Base-by-base conservation (phyloP, 1,140 invertebrate genomes). In the Phortica variegata region DNA sequence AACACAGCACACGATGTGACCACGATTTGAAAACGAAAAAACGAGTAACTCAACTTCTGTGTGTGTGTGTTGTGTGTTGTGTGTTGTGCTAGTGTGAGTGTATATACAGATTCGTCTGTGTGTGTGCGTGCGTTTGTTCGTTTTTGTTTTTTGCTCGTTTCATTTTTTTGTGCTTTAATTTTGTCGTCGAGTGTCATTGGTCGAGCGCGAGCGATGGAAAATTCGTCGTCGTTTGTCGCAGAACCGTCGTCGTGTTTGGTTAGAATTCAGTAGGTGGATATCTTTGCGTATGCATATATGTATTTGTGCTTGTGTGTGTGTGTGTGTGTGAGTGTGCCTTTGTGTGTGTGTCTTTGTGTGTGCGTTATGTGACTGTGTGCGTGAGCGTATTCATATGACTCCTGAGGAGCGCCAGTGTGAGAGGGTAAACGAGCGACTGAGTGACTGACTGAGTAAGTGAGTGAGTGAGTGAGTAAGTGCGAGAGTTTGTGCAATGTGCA, bases 141-240 rank as follows among this genome's bases (percentile, higher is more conserved):
- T 42, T 29, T 45, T 26, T 47, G 39, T 47, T 34, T 47, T 34
- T 54, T n/a, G n/a, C n/a, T n/a, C n/a, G n/a, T n/a, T n/a, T n/a
- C 36, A 42, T 54, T 43, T 54, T 56, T 44, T 51, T 49, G 54
- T 58, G 52, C 60, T 60, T 65, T 52, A 65, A 74, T 74, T 69
- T 69, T 74, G 71, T 74, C 71, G 71, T 73, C 56, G 66, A 69
- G 71, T 74, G 71, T 74, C 71, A 74, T 74, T 74, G 71, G 71
- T 65, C 69, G 68, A 62, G 43, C 26, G 12, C 12, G 5, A 3
- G 20, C 4, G 9, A 21, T 47, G 47, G 51, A 50, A 49, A 69
- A 59, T 49, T 47, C 49, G 47, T 45, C 54, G 48, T 50, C 54
- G 57, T 49, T 60, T 58, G 54, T 55, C 53, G 49, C 56, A 47